Percentiles rank a stretch among this genome's conserved stretches.
Conservation (phyloP, 2,888 invertebrate genomes). For the Leucophenga maculata region DNA sequence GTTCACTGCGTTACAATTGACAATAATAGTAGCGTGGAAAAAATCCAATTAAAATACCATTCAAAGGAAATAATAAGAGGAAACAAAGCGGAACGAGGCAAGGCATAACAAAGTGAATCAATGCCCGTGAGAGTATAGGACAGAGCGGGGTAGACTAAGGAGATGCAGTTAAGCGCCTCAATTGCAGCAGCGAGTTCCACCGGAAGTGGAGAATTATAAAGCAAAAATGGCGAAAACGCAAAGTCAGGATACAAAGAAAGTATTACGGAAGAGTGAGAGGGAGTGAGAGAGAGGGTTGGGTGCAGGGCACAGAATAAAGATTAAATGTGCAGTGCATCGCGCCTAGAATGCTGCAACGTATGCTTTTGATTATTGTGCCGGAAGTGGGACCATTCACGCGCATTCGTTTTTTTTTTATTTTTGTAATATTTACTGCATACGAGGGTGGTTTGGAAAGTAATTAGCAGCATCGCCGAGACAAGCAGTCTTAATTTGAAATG, state of each 20-base stretch:
- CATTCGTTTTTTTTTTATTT: too few relatives aligned
- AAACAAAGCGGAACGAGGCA: slow-evolving; percentile 58
- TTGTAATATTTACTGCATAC: too few relatives aligned
- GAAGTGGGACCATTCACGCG: not conserved
- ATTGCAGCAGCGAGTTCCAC: slow-evolving; percentile 35
- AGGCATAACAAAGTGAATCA: slow-evolving; percentile 12
- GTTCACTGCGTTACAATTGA: slow-evolving; percentile 54
- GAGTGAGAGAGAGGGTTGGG: too few relatives aligned
- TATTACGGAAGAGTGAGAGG: slow-evolving; percentile 4
- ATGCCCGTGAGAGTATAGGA: not conserved
- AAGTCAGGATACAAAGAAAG: slow-evolving; percentile 34
- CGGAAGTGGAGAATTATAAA: slow-evolving; percentile 16
- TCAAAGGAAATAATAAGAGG: slow-evolving; percentile 68
- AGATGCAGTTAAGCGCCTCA: slow-evolving; percentile 21
- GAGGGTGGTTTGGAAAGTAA: too few relatives aligned
- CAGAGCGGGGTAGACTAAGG: not conserved
- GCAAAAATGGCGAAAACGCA: slow-evolving; percentile 61
- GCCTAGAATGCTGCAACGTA: not conserved
- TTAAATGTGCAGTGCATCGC: not conserved
- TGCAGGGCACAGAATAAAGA: not conserved
- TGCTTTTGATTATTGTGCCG: not conserved
- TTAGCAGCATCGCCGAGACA: too few relatives aligned
- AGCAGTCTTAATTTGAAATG: too few relatives aligned
- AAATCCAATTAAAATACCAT: slow-evolving; percentile 71
- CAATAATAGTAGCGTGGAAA: slow-evolving; percentile 66